These are phyloP conservation scores for Plecturocebus donacophilus DNA, from an alignment of 2,113 vertebrate genomes.

Conservation along the genomic window DNA sequence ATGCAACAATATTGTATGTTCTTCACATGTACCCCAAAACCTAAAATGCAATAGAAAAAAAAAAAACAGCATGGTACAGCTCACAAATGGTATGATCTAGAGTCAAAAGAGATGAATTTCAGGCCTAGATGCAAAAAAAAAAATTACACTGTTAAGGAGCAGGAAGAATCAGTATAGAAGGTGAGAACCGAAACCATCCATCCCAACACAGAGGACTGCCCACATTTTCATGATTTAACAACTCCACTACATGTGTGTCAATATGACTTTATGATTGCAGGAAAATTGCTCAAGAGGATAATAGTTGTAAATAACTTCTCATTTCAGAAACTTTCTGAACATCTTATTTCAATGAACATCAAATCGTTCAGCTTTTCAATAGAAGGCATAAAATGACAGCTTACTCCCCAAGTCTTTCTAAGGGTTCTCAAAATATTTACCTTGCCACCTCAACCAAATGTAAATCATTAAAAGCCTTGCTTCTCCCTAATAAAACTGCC, in stretches of 20 bases:
- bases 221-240: not conserved
- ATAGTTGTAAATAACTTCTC: not conserved
- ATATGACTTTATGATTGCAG: not conserved
- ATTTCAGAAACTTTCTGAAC: not conserved
- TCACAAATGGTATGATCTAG: no score
- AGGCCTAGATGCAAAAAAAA: no score
- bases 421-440: not conserved
- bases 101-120: no score
- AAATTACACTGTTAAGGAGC: not conserved
- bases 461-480: not conserved
- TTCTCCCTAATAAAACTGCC: not conserved
- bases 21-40: no score
- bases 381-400: not conserved
- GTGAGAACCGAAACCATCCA: not conserved
- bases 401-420: not conserved
- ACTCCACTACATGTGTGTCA: fast-evolving
- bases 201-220: not conserved
- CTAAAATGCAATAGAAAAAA: no score
- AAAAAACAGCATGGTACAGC: no score
- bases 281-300: not conserved
- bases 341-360: not conserved
- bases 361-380: not conserved
- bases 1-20: no score
- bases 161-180: not conserved
- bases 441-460: not conserved